These are phyloP conservation scores for Manduca sexta DNA, from an alignment of 1,140 invertebrate species.

Conservation along the genomic window DNA sequence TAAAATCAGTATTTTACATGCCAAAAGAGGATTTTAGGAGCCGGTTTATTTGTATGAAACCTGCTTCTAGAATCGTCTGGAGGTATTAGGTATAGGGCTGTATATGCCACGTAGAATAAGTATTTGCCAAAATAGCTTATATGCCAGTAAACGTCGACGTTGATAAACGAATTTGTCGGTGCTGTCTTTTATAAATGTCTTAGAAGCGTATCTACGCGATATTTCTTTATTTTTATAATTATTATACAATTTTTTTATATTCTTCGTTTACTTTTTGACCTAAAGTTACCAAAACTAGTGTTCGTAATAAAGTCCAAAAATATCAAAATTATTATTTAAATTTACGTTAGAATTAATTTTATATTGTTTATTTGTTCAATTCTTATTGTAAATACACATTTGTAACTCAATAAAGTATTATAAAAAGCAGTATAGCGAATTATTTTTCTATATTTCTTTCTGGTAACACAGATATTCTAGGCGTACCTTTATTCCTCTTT, in stretches of 20 bases:
- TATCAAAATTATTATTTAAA: constrained; percentile 8
- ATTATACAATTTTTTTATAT: background rate
- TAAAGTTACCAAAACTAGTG: constrained; percentile 52
- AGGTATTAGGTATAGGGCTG: background rate
- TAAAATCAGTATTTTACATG: background rate
- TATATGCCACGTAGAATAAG: background rate
- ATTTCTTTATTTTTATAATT: too few species aligned
- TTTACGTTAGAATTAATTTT: constrained; percentile 10
- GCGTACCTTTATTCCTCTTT: background rate
- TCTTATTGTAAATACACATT: constrained; percentile 43
- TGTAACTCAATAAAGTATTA: constrained; percentile 23
- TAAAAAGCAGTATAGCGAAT: constrained; percentile 13
- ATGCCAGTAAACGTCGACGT: constrained; percentile 29
- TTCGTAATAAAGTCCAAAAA: constrained; percentile 20
- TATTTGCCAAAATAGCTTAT: too few species aligned
- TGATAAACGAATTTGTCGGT: constrained; percentile 53
- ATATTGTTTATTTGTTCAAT: constrained; percentile 2
- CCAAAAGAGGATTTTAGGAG: background rate
- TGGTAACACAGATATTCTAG: background rate
- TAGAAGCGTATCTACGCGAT: background rate
- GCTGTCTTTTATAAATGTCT: constrained; percentile 25
- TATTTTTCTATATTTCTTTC: background rate
- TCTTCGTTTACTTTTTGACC: constrained; percentile 9
- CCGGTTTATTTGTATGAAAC: background rate
- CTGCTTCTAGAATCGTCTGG: background rate